phyloP scores from a whole-genome alignment of 2,797 vertebrate species.

The Choloepus didactylus region DNA sequence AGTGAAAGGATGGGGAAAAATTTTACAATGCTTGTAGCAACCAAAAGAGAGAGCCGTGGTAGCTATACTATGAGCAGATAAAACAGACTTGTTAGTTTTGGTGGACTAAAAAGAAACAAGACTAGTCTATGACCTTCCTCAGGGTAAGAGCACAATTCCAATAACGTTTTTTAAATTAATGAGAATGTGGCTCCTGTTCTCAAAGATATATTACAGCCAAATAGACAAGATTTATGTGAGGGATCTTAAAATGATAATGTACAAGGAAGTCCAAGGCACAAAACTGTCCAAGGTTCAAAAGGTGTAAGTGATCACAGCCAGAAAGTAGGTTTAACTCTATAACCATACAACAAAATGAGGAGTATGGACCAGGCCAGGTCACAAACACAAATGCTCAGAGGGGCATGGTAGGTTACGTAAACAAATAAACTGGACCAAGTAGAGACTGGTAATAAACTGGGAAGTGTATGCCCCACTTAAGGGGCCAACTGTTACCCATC shows the following conservation, averaged over 20 bases:
- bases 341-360: background rate
- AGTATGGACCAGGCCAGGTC: background rate
- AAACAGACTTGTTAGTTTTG: background rate
- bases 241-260: background rate
- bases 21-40: too few relatives aligned
- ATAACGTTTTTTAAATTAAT: background rate
- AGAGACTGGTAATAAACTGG: background rate
- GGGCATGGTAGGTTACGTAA: background rate
- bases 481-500: background rate
- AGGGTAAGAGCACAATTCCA: background rate
- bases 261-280: background rate
- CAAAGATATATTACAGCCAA: constrained; percentile 1
- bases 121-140: background rate
- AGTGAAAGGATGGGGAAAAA: too few relatives aligned
- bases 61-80: too few relatives aligned
- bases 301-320: background rate
- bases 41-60: too few relatives aligned
- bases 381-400: background rate
- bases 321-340: background rate
- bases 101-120: constrained; percentile 24
- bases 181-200: background rate
- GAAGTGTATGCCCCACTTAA: background rate
- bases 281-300: background rate
- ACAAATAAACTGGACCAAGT: background rate
- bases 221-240: background rate